Conservation (phyloP, 2,888 invertebrate genomes). For the Neuroscelio doddi region DNA sequence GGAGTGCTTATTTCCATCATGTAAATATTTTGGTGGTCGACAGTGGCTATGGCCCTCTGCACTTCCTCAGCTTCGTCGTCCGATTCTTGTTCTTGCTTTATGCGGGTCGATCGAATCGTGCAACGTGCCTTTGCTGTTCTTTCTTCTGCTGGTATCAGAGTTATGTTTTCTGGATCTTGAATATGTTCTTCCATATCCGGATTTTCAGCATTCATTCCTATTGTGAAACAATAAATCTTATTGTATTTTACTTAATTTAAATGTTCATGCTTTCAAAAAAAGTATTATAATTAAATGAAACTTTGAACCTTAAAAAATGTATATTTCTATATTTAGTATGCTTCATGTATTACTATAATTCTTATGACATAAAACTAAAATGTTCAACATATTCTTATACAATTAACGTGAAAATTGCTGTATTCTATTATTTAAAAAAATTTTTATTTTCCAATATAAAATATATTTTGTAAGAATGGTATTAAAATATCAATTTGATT, state of each 20-base stretch:
- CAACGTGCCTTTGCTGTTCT: slow-evolving; percentile 68
- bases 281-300: no score
- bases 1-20: slow-evolving; percentile 65
- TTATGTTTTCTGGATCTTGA: slow-evolving; percentile 73
- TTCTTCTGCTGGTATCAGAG: slow-evolving; percentile 70
- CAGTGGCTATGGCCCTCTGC: slow-evolving; percentile 61
- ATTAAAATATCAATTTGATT: no score
- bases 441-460: no score
- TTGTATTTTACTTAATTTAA: slow-evolving; percentile 4
- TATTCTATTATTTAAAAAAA: no score
- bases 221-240: not conserved
- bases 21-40: slow-evolving; percentile 66
- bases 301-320: no score
- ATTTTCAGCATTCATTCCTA: slow-evolving; percentile 68
- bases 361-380: no score
- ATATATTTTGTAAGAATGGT: no score
- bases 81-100: slow-evolving; percentile 69
- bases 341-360: no score
- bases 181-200: slow-evolving; percentile 66
- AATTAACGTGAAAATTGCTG: no score
- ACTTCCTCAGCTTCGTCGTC: slow-evolving; percentile 68
- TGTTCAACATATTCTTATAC: no score
- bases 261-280: slow-evolving; percentile 1
- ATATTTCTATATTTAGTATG: no score
- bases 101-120: slow-evolving; percentile 67